Percentiles rank a stretch among this genome's conserved stretches.
phyloP scores from a whole-genome alignment of 2,113 vertebrate genomes.

The Heptranchias perlo region DNA sequence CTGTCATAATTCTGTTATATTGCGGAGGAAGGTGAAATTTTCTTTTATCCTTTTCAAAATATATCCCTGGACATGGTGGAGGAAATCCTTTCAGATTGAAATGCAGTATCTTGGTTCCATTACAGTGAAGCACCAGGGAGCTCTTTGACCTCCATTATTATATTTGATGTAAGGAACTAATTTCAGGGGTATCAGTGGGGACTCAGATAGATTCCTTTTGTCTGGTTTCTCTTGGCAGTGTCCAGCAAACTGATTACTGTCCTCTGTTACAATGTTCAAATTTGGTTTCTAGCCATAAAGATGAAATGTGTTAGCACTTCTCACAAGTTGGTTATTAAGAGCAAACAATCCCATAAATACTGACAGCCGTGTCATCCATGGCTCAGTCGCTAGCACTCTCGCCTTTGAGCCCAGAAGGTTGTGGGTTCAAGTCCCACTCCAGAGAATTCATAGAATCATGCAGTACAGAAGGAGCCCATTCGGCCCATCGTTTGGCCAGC shows the following conservation, averaged over 20 bases:
- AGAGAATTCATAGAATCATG: no score
- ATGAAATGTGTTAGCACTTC: background rate
- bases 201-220: background rate
- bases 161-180: constrained; percentile 24
- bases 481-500: no score
- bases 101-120: background rate
- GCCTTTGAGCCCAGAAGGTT: background rate
- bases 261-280: background rate
- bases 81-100: constrained; percentile 7
- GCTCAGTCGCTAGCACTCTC: background rate
- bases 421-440: no score
- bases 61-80: background rate
- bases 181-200: constrained; percentile 25
- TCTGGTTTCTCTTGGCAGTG: background rate
- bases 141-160: background rate
- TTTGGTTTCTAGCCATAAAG: background rate
- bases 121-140: constrained; percentile 10
- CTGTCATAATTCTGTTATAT: background rate
- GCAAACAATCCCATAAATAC: background rate
- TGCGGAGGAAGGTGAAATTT: background rate
- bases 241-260: background rate
- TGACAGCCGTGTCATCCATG: background rate
- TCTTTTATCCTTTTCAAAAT: background rate
- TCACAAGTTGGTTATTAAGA: background rate
- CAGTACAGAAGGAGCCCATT: no score